Evolutionary conservation across 2,113 vertebrate species (phyloP).

Genomic region (Lampris megalopsis): DNA sequence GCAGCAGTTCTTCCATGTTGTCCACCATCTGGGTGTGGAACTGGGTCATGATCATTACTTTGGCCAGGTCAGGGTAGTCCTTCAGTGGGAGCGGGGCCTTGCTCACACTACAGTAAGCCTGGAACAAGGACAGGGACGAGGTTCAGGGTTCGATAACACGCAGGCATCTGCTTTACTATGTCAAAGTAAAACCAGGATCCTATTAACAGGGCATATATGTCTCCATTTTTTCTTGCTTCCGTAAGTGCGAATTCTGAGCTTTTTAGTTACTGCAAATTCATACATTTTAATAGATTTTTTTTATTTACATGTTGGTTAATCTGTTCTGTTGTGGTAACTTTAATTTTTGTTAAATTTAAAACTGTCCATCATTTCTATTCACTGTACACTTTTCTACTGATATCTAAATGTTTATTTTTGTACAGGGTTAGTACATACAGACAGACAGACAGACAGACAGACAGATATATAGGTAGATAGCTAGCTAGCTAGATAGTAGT

Average conservation of each 20-base stretch:
- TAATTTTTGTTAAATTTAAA: too few relatives aligned
- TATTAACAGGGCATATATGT: too few relatives aligned
- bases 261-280: too few relatives aligned
- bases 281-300: neutral
- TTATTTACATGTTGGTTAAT: neutral
- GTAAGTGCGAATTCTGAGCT: too few relatives aligned
- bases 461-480: too few relatives aligned
- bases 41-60: constrained; percentile 90
- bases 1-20: constrained; percentile 82
- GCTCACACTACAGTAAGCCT: constrained; percentile 91
- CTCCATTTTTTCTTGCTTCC: too few relatives aligned
- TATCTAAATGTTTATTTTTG: too few relatives aligned
- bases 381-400: too few relatives aligned
- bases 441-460: too few relatives aligned
- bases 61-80: constrained; percentile 87
- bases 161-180: neutral
- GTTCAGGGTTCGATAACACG: neutral
- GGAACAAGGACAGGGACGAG: neutral
- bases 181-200: neutral
- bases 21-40: constrained; percentile 94
- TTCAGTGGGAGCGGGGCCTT: constrained; percentile 86
- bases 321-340: neutral
- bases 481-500: neutral
- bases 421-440: too few relatives aligned
- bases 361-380: too few relatives aligned